A percentile compares a stretch with the other conserved stretches of the same genome.
These are phyloP conservation scores for Hydropsyche tenuis DNA, from an alignment of 1,140 invertebrate species.

Conservation along the genomic window DNA sequence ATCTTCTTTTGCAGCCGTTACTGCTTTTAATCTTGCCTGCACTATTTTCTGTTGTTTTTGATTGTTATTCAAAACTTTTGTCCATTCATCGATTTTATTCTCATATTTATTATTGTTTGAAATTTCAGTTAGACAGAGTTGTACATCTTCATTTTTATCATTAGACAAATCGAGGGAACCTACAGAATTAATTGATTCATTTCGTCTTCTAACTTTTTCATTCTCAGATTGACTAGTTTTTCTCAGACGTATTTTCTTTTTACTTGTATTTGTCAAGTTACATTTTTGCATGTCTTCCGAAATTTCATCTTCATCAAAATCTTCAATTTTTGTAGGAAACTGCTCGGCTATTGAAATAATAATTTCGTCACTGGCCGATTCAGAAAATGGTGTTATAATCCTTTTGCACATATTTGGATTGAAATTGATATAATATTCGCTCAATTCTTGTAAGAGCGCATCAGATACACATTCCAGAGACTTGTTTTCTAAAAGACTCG, in stretches of 20 bases:
- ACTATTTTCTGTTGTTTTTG: constrained; percentile 60
- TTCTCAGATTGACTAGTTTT: constrained; percentile 60
- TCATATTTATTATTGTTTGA: constrained; percentile 52
- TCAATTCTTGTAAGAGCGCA: constrained; percentile 66
- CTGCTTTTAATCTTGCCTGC: constrained; percentile 62
- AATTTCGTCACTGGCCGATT: constrained; percentile 63
- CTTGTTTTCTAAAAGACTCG: constrained; percentile 70
- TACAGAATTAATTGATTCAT: constrained; percentile 60
- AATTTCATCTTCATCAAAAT: constrained; percentile 53
- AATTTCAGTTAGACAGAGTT: constrained; percentile 58
- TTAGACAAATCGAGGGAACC: constrained; percentile 58
- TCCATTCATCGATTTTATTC: constrained; percentile 55
- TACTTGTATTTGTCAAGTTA: constrained; percentile 52
- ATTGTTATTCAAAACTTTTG: constrained; percentile 57
- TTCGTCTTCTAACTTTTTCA: constrained; percentile 59
- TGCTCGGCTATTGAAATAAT: constrained; percentile 60
- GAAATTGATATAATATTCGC: constrained; percentile 66
- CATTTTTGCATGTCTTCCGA: constrained; percentile 56
- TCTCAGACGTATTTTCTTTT: constrained; percentile 56
- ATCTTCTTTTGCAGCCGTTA: constrained; percentile 57
- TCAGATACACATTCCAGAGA: constrained; percentile 66
- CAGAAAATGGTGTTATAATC: constrained; percentile 69
- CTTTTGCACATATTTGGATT: constrained; percentile 63
- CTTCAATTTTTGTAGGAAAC: constrained; percentile 57
- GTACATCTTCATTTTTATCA: constrained; percentile 57